phyloP scores from a whole-genome alignment of 2,888 invertebrate species.

The Masnerella sp. region DNA sequence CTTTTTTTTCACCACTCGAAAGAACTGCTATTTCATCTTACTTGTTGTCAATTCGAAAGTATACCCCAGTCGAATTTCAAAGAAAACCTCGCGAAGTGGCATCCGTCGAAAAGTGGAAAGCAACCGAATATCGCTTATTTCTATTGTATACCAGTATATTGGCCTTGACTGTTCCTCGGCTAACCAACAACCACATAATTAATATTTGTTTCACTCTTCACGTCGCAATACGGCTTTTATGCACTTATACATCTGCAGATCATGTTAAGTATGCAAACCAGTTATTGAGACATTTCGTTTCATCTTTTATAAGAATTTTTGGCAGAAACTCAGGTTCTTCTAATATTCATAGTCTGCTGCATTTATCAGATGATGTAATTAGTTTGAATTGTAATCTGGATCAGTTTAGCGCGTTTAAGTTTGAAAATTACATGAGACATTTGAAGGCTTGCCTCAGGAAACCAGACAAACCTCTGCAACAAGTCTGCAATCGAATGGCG shows the following conservation, averaged over 20 bases:
- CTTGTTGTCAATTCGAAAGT: not conserved
- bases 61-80: not conserved
- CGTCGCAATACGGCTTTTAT: not conserved
- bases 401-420: slow-evolving; percentile 31
- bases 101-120: slow-evolving; percentile 30
- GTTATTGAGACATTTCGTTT: slow-evolving; percentile 18
- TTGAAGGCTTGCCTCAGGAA: slow-evolving; percentile 28
- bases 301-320: slow-evolving; percentile 6
- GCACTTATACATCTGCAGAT: not conserved
- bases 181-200: not conserved
- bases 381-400: slow-evolving; percentile 11
- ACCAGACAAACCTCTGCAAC: slow-evolving; percentile 16
- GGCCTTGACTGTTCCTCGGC: not conserved
- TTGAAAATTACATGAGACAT: slow-evolving; percentile 36
- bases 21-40: not conserved
- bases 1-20: not conserved
- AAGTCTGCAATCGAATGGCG: slow-evolving; percentile 9
- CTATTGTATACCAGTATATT: slow-evolving; percentile 30
- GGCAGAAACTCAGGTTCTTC: slow-evolving; percentile 21
- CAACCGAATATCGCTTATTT: slow-evolving; percentile 45
- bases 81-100: not conserved
- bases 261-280: slow-evolving; percentile 16
- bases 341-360: slow-evolving; percentile 31
- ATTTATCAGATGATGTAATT: slow-evolving; percentile 22
- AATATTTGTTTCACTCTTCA: not conserved